Conservation (phyloP, 2,888 invertebrate genomes). For the Nipponacmea schrenckii region DNA sequence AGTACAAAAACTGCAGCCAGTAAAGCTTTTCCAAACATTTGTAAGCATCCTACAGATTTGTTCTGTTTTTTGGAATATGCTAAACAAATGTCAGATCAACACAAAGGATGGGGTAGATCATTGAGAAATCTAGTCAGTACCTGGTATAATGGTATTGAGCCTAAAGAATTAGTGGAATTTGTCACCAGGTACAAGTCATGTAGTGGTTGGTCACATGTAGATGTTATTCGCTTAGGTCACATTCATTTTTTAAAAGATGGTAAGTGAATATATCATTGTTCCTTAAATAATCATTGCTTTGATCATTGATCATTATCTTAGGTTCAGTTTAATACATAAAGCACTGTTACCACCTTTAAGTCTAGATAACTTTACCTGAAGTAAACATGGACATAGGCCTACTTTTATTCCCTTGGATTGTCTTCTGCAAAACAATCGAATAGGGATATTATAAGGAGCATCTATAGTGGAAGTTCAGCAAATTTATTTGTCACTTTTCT, state of each 20-base stretch:
- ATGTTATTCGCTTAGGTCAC: constrained; percentile 71
- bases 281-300: too few species aligned
- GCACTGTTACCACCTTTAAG: too few species aligned
- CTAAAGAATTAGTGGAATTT: constrained; percentile 75
- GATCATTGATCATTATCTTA: too few species aligned
- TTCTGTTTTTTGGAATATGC: constrained; percentile 76
- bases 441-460: too few species aligned
- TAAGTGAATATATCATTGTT: constrained; percentile 34
- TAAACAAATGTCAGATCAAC: constrained; percentile 62
- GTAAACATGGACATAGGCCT: too few species aligned
- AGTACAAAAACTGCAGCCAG: constrained; percentile 73
- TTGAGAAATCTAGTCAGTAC: constrained; percentile 75
- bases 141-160: constrained; percentile 77
- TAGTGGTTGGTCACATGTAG: constrained; percentile 79
- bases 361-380: too few species aligned
- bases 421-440: too few species aligned
- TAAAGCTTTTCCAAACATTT: constrained; percentile 72
- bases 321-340: too few species aligned
- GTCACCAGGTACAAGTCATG: constrained; percentile 74
- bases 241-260: constrained; percentile 56
- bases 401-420: too few species aligned
- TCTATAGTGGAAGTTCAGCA: too few species aligned
- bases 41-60: constrained; percentile 75
- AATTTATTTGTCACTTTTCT: too few species aligned
- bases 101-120: constrained; percentile 74